phyloP scores from a whole-genome alignment of 2,113 vertebrate genomes.

The Lasiurus borealis region DNA sequence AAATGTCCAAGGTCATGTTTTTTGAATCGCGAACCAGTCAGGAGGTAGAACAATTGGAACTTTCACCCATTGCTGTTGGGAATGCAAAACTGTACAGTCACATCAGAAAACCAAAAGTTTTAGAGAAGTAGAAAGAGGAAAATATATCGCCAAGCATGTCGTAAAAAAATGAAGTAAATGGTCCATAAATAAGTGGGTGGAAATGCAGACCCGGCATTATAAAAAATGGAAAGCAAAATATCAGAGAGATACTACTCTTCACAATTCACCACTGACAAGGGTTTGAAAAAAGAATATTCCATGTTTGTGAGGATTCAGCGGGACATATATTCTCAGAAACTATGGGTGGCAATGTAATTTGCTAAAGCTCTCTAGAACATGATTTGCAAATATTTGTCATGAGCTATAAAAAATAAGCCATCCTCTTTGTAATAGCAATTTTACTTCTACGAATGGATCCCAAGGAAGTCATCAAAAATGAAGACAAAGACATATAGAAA shows the following conservation, averaged over 20 bases:
- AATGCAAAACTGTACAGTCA: neutral
- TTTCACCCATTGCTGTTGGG: neutral
- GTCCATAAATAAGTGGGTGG: neutral
- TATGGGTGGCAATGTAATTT: slow-evolving; percentile 38
- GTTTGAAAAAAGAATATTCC: neutral
- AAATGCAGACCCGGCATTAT: neutral
- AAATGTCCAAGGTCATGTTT: neutral
- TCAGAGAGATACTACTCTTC: neutral
- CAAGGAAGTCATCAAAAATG: slow-evolving; percentile 57
- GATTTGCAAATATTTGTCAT: slow-evolving; percentile 69
- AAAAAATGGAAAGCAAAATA: slow-evolving; percentile 38
- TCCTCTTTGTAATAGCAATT: slow-evolving; percentile 59
- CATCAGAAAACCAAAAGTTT: neutral
- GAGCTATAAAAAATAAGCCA: slow-evolving; percentile 56
- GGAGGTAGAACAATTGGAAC: neutral
- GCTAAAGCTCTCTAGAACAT: slow-evolving; percentile 43
- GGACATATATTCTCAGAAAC: slow-evolving; percentile 53
- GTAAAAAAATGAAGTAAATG: slow-evolving; percentile 4
- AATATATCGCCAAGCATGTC: neutral
- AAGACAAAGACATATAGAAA: slow-evolving; percentile 53
- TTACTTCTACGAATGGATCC: slow-evolving; percentile 40
- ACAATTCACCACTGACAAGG: neutral
- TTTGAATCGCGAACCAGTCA: neutral
- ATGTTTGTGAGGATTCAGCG: neutral
- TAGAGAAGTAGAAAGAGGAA: neutral